phyloP scores from a whole-genome alignment of 2,797 vertebrate species.

The Aldrovandia affinis region DNA sequence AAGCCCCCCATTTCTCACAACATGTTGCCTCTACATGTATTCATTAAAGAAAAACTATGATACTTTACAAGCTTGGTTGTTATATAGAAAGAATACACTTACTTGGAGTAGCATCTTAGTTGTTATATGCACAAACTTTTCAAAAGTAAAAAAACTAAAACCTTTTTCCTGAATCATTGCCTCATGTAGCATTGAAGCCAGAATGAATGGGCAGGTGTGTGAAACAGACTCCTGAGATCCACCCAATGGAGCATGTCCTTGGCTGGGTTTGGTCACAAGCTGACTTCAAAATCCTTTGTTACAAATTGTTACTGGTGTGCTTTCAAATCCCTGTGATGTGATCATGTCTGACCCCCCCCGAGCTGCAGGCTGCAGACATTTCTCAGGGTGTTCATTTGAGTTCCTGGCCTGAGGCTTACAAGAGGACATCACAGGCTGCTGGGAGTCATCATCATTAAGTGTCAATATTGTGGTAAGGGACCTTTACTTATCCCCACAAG shows the following conservation, averaged over 20 bases:
- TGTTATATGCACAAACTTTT: background rate
- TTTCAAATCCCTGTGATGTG: conserved; percentile 21
- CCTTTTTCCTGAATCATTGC: background rate
- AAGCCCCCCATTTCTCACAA: background rate
- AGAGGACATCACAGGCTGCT: too few species aligned
- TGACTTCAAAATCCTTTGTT: conserved; percentile 18
- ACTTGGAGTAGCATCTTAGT: background rate
- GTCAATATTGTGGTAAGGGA: background rate
- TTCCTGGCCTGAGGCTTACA: background rate
- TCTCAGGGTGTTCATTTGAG: conserved; percentile 7
- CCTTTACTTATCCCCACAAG: background rate
- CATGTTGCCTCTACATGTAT: background rate
- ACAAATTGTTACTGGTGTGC: conserved; percentile 24
- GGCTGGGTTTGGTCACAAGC: background rate
- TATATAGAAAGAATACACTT: background rate
- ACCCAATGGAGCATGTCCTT: background rate
- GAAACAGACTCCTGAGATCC: background rate
- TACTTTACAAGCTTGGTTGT: background rate
- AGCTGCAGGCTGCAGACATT: background rate
- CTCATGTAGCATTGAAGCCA: background rate
- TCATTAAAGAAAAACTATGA: background rate
- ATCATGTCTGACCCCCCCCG: conserved; percentile 20
- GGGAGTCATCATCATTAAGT: background rate
- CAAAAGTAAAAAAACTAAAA: background rate
- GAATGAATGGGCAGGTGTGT: background rate